Evolutionary conservation across 2,113 vertebrate species (phyloP).

Genomic region (Myodes glareolus): DNA sequence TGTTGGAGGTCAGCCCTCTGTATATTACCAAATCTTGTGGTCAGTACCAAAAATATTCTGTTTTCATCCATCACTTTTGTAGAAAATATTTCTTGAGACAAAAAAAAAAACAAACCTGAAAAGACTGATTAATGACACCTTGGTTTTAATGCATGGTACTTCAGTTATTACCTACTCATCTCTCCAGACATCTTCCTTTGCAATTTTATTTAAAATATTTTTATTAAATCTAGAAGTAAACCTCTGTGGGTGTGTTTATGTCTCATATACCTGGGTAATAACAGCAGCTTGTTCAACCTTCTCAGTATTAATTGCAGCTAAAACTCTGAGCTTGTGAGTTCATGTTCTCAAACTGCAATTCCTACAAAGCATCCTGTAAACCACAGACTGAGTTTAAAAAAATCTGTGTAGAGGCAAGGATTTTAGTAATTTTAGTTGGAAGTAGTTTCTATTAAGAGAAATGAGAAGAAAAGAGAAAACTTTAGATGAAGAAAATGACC

Average conservation of each 20-base stretch:
- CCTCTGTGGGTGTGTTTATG: background rate
- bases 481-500: background rate
- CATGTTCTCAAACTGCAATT: background rate
- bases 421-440: background rate
- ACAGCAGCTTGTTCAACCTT: background rate
- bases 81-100: background rate
- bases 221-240: conserved; percentile 30
- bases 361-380: background rate
- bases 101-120: background rate
- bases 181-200: background rate
- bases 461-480: background rate
- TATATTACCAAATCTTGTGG: background rate
- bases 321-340: background rate
- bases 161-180: conserved; percentile 8
- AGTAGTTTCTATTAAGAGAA: background rate
- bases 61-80: background rate
- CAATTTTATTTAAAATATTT: conserved; percentile 24
- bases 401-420: background rate
- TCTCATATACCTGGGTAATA: background rate
- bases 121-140: background rate
- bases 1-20: too few relatives aligned
- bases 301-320: background rate
- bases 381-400: background rate
- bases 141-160: background rate
- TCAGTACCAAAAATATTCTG: background rate